Base-by-base conservation (phyloP, 1,140 invertebrate species). In the Philaenus spumarius region DNA sequence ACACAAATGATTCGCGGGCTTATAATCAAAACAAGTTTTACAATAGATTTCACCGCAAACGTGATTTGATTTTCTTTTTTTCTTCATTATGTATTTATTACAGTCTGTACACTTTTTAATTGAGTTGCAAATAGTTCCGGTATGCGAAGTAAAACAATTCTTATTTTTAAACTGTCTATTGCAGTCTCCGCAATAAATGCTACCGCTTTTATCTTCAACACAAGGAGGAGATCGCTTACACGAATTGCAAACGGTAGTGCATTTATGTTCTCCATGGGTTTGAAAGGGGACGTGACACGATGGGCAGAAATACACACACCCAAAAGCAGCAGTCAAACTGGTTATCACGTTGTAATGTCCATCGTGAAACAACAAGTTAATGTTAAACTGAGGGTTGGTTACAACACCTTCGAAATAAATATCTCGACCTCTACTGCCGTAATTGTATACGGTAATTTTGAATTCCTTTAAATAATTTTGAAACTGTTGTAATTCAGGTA, bases 381-480 rank as follows among this genome's bases (percentile, higher is more conserved):
- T 2, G 6, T 30, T 52, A 14, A 7, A 17, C 6, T 7, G 15
- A n/a, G 50, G 11, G 26, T 52, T 20, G 35, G 4, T 3, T 4
- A 20, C 22, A 20, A 5, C 45, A 4, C 30, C 50, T 15, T 24
- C 22, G 50, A 34, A 52, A 52, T 15, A 35, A 4, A 37, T 15
- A 22, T 52, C 50, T 7, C 34, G 19, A 24, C 50, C 50, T n/a
- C 30, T 15, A 19, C 6, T 52, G 2, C 24, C 34, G 20, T 52
- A 52, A 17, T 15, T 52, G 17, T 52, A 52, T 14, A 52, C 50
- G 9, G 34, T 37, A 7, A 52, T 52, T 52, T 52, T 52, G 34
- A 7, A 30, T 11, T 35, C 15, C 4, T 2, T 37, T 7, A 52
- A 17, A 22, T 35, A 9, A 20, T n/a, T 26, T 35, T 52, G 50